Percentiles rank a stretch among this genome's conserved stretches.
These are phyloP conservation scores for Hirudo medicinalis DNA, from an alignment of 1,140 invertebrate genomes.

Conservation along the genomic window DNA sequence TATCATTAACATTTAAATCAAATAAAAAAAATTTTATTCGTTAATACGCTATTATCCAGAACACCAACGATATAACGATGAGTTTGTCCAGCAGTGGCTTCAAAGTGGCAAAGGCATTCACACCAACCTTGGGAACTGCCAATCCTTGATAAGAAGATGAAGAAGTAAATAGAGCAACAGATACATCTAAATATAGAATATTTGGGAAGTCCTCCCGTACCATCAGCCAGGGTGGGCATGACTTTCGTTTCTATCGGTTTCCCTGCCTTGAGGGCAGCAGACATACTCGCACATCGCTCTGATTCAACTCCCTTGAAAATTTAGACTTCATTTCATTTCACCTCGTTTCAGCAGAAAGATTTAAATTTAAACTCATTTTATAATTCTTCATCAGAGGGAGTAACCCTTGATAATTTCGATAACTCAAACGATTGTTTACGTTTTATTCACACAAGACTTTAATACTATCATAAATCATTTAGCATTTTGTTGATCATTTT, in stretches of 20 bases:
- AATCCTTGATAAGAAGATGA: conserved; percentile 45
- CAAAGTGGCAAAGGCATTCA: conserved; percentile 70
- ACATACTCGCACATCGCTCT: conserved; percentile 72
- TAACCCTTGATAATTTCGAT: no score
- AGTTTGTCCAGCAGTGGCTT: conserved; percentile 65
- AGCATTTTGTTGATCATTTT: no score
- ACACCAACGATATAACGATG: conserved; percentile 39
- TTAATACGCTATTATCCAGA: neutral
- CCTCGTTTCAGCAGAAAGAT: no score
- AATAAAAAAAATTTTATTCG: neutral
- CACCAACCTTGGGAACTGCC: conserved; percentile 73
- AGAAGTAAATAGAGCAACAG: neutral
- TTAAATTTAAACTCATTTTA: no score
- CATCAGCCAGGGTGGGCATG: conserved; percentile 71
- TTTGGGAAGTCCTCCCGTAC: conserved; percentile 35
- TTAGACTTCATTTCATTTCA: neutral
- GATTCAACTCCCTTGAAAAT: conserved; percentile 68
- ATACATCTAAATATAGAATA: neutral
- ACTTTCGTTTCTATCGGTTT: conserved; percentile 55
- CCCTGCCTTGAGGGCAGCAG: conserved; percentile 55
- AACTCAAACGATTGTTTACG: no score
- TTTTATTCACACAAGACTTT: no score
- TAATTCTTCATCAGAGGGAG: no score
- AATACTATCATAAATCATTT: no score
- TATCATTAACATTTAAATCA: neutral